These are phyloP conservation scores for Vollenhovia emeryi DNA, from an alignment of 1,140 invertebrate species.

Conservation along the genomic window DNA sequence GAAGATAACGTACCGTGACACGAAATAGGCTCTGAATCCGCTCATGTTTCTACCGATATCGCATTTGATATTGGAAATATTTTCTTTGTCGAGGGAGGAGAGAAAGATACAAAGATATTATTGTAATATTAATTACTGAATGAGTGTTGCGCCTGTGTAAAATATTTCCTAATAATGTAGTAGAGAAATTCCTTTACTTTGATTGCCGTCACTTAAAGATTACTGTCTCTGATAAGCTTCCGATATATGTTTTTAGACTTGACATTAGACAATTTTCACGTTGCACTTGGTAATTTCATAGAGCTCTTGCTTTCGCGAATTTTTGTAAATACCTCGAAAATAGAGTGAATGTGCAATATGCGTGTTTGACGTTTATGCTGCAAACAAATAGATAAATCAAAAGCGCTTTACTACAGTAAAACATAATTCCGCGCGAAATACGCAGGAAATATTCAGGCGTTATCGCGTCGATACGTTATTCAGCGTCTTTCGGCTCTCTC, in stretches of 20 bases:
- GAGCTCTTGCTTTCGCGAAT: background rate
- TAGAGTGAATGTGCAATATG: background rate
- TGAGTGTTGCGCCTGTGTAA: background rate
- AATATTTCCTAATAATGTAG: background rate
- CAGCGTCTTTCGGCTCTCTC: constrained; percentile 11
- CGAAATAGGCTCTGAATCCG: constrained; percentile 14
- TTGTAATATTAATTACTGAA: background rate
- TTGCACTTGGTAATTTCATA: background rate
- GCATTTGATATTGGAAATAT: background rate
- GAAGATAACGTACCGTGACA: constrained; percentile 31
- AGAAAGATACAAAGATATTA: background rate
- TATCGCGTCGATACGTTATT: constrained; percentile 23
- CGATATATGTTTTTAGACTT: background rate
- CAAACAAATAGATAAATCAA: constrained; percentile 17
- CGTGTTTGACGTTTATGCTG: too few species aligned
- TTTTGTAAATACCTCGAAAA: background rate
- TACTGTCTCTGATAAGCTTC: background rate
- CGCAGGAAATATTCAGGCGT: background rate
- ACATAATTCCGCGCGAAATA: background rate
- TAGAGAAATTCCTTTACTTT: background rate
- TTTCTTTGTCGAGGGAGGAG: background rate
- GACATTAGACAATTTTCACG: background rate
- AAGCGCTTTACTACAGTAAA: background rate
- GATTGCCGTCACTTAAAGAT: background rate
- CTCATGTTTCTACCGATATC: constrained; percentile 6